Conservation (phyloP, 2,888 invertebrate genomes). For the Auanema sp. region DNA sequence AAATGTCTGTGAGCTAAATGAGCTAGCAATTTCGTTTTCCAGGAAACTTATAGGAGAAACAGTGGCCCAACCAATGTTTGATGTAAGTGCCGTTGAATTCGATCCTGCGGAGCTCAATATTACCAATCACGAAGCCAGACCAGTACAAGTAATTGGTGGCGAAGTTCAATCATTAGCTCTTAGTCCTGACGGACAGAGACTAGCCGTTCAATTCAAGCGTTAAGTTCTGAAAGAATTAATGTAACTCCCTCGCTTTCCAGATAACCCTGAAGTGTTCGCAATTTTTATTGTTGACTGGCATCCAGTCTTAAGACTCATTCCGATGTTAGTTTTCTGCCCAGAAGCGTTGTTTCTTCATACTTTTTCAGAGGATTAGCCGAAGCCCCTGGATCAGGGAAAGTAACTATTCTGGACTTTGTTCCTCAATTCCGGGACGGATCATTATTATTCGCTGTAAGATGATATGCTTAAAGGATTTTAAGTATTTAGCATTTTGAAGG, state of each 20-base stretch:
- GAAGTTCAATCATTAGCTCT: conserved; percentile 1
- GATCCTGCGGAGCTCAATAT: conserved; percentile 11
- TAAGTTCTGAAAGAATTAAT: neutral
- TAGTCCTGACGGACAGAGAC: conserved; percentile 18
- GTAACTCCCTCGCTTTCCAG: neutral
- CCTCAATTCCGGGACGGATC: conserved; percentile 16
- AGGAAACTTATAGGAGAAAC: conserved; percentile 12
- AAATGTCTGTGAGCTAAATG: too few relatives aligned
- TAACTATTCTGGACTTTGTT: conserved; percentile 9
- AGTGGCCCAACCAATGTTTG: conserved; percentile 7
- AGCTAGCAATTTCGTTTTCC: neutral
- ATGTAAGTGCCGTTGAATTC: conserved; percentile 17
- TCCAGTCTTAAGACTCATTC: conserved; percentile 2
- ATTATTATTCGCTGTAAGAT: conserved; percentile 12
- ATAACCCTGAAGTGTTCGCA: conserved; percentile 5
- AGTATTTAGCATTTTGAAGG: conserved; percentile 4
- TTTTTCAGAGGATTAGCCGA: conserved; percentile 12
- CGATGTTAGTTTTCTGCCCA: conserved; percentile 7
- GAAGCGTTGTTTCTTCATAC: neutral
- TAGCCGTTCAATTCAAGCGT: conserved; percentile 7
- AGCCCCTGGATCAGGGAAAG: conserved; percentile 13
- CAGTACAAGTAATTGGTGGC: neutral
- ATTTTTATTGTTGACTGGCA: conserved; percentile 14
- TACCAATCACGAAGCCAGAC: neutral
- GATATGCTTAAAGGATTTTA: neutral